A percentile compares a stretch with the other conserved stretches of the same genome.
Conservation (phyloP, 2,113 vertebrate genomes). For the Gallinago media region DNA sequence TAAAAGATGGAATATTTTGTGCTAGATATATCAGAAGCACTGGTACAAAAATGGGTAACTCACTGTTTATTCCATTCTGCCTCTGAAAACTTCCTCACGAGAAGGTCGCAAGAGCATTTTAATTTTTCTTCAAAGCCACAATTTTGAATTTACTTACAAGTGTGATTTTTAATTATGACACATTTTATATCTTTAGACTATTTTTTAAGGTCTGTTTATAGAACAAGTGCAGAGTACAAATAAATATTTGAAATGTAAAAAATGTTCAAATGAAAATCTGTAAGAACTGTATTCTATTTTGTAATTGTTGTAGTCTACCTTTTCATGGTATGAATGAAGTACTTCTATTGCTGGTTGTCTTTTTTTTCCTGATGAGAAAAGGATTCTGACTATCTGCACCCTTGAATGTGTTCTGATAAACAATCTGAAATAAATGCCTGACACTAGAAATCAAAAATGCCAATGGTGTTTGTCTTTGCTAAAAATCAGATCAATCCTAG, state of each 20-base stretch:
- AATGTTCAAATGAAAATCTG: neutral
- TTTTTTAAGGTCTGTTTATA: neutral
- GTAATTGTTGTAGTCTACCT: neutral
- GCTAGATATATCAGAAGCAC: neutral
- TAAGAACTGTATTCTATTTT: neutral
- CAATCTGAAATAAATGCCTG: neutral
- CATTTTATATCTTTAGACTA: neutral
- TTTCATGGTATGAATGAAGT: neutral
- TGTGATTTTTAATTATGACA: neutral
- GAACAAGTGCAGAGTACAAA: neutral
- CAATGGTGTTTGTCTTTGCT: neutral
- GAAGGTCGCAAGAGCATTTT: neutral
- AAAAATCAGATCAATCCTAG: neutral
- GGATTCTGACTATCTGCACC: neutral
- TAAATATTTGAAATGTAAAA: neutral
- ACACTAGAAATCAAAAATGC: neutral
- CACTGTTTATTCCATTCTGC: neutral
- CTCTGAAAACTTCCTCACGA: neutral
- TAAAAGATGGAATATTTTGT: neutral
- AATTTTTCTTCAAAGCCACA: neutral
- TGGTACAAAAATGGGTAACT: neutral
- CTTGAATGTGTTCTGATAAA: neutral
- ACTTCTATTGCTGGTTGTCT: neutral
- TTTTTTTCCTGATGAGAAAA: neutral
- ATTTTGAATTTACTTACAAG: neutral